These are phyloP conservation scores for Pyrrhosoma nymphula DNA, from an alignment of 2,888 invertebrate genomes.

Conservation along the genomic window DNA sequence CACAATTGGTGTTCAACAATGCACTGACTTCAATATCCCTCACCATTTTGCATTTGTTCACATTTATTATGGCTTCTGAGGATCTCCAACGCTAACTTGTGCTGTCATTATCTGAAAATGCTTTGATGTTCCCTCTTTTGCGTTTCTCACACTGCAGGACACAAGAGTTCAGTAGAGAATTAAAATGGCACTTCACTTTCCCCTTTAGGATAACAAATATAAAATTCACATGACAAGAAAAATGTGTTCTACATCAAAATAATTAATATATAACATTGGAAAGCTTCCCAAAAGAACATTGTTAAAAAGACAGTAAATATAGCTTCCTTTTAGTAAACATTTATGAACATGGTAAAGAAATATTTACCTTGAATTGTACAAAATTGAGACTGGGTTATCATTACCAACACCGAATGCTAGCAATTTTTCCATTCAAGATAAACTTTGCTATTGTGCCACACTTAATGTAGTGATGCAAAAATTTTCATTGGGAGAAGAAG, in stretches of 20 bases:
- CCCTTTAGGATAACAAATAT: background rate
- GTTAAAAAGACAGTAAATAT: conserved; percentile 31
- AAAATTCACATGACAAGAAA: conserved; percentile 40
- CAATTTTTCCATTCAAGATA: conserved; percentile 40
- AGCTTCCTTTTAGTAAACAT: conserved; percentile 43
- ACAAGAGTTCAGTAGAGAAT: conserved; percentile 38
- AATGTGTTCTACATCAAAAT: conserved; percentile 42
- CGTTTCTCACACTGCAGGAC: conserved; percentile 29
- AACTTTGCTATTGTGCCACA: conserved; percentile 55
- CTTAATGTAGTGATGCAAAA: conserved; percentile 8
- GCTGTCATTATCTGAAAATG: conserved; percentile 62
- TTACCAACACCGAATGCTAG: background rate
- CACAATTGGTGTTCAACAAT: conserved; percentile 25
- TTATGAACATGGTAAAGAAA: conserved; percentile 16
- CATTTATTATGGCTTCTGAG: conserved; percentile 44
- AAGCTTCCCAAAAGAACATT: conserved; percentile 45
- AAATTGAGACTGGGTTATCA: conserved; percentile 31
- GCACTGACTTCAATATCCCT: conserved; percentile 58
- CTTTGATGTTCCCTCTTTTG: conserved; percentile 39
- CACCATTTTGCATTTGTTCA: conserved; percentile 47
- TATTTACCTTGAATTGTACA: conserved; percentile 34
- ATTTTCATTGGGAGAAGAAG: background rate
- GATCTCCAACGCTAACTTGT: conserved; percentile 60
- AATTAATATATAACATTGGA: conserved; percentile 32
- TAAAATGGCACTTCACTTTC: conserved; percentile 47